phyloP scores from a whole-genome alignment of 2,113 vertebrate species.

The Pycnonotus jocosus region DNA sequence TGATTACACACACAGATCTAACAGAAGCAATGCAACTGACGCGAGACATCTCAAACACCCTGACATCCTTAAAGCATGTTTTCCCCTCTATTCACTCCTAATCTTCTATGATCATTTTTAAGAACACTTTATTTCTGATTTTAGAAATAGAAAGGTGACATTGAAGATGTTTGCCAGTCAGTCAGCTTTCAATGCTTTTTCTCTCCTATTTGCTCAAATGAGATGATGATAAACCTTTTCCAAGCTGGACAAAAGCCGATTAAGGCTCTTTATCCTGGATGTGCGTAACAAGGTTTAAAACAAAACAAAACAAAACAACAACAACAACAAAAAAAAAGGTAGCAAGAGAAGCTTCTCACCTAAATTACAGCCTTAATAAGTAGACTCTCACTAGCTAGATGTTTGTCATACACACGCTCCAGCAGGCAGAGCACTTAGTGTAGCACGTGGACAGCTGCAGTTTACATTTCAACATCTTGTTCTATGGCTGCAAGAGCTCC shows the following conservation, averaged over 20 bases:
- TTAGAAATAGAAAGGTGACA: background rate
- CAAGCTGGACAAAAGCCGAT: background rate
- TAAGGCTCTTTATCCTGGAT: background rate
- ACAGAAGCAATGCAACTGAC: background rate
- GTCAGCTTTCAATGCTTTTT: background rate
- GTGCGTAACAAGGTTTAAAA: fast-evolving
- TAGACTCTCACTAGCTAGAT: background rate
- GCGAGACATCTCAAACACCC: background rate
- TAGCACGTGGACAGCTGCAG: background rate
- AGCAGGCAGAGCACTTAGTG: background rate
- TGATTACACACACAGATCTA: background rate
- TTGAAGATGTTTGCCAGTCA: background rate
- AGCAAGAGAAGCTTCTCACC: background rate
- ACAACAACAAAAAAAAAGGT: background rate
- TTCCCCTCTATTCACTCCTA: background rate
- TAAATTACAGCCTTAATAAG: background rate
- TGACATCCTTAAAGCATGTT: background rate
- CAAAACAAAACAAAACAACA: no score
- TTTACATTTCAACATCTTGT: background rate
- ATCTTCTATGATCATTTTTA: background rate
- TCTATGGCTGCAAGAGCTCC: background rate
- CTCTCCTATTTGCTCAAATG: background rate
- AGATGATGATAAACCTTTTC: background rate
- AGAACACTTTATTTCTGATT: background rate
- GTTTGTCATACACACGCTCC: background rate